Percentiles rank a stretch among this genome's conserved stretches.
phyloP scores from a whole-genome alignment of 2,113 vertebrate genomes.

The Melanostigma gelatinosum region DNA sequence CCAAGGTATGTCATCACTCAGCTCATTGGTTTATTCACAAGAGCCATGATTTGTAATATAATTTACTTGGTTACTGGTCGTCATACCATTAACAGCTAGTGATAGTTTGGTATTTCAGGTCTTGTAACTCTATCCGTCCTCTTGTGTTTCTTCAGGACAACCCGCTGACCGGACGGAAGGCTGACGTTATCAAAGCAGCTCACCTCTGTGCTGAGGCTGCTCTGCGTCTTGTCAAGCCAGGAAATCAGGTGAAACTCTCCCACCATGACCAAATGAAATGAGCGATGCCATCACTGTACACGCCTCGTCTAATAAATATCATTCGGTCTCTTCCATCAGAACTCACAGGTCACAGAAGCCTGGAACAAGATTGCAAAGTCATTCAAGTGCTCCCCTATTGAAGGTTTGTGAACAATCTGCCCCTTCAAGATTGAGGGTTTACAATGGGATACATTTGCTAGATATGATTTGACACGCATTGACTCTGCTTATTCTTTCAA shows the following conservation, averaged over 20 bases:
- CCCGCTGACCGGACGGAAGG: slow-evolving; percentile 92
- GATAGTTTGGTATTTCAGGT: neutral
- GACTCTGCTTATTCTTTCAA: slow-evolving; percentile 2
- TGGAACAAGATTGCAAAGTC: slow-evolving; percentile 99
- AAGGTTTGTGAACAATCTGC: slow-evolving; percentile 77
- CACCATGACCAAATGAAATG: neutral
- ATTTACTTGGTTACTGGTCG: neutral
- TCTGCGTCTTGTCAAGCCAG: slow-evolving; percentile 96
- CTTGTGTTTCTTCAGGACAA: slow-evolving; percentile 83
- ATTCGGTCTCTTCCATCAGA: slow-evolving; percentile 78
- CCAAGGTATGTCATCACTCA: slow-evolving; percentile 82
- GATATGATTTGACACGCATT: slow-evolving; percentile 7
- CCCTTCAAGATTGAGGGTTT: neutral
- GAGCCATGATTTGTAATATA: neutral
- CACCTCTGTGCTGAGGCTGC: slow-evolving; percentile 96
- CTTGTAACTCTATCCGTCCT: neutral
- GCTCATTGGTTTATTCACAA: neutral
- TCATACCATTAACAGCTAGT: neutral
- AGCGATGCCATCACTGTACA: rapidly evolving
- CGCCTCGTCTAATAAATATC: neutral
- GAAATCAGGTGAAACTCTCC: slow-evolving; percentile 89
- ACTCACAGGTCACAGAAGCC: slow-evolving; percentile 96
- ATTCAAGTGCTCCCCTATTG: slow-evolving; percentile 96
- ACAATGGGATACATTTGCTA: neutral
- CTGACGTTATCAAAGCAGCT: slow-evolving; percentile 95